A percentile compares a stretch with the other conserved stretches of the same genome.
Evolutionary conservation across 37 sponge, comb jelly and placozoan genomes (phyloP).

Genomic region (Spongilla lacustris): DNA sequence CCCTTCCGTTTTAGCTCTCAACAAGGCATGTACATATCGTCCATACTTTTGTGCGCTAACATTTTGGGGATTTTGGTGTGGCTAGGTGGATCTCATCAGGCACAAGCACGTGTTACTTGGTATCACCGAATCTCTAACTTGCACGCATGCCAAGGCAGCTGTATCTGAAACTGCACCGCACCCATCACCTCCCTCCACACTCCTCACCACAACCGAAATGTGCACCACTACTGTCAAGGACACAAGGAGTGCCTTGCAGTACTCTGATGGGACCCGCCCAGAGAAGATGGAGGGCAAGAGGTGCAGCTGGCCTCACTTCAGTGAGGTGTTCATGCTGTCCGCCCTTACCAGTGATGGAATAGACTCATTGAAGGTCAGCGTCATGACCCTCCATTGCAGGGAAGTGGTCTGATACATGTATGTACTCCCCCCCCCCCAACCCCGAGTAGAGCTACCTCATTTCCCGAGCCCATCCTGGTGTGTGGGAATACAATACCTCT

Average conservation of each 20-base stretch:
- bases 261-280: not conserved
- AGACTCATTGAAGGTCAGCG: slow-evolving; percentile 57
- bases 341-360: slow-evolving; percentile 79
- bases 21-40: slow-evolving; percentile 64
- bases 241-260: not conserved
- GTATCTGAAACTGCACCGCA: not conserved
- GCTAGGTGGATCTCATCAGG: slow-evolving; percentile 59
- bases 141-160: not conserved
- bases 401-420: not conserved
- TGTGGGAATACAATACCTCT: slow-evolving; percentile 56
- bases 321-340: slow-evolving; percentile 62
- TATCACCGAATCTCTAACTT: slow-evolving; percentile 28
- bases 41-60: not conserved
- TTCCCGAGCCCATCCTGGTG: slow-evolving; percentile 18
- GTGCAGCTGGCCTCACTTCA: slow-evolving; percentile 27
- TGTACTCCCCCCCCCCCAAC: not conserved
- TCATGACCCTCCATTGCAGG: too few species aligned
- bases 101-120: slow-evolving; percentile 56
- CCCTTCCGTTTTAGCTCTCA: slow-evolving; percentile 80
- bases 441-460: slow-evolving; percentile 53
- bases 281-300: not conserved
- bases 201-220: not conserved
- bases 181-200: not conserved
- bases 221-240: not conserved
- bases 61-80: not conserved